A percentile compares a stretch with the other conserved stretches of the same genome.
Evolutionary conservation across 2,113 vertebrate species (phyloP).

Genomic region (Mugil cephalus): DNA sequence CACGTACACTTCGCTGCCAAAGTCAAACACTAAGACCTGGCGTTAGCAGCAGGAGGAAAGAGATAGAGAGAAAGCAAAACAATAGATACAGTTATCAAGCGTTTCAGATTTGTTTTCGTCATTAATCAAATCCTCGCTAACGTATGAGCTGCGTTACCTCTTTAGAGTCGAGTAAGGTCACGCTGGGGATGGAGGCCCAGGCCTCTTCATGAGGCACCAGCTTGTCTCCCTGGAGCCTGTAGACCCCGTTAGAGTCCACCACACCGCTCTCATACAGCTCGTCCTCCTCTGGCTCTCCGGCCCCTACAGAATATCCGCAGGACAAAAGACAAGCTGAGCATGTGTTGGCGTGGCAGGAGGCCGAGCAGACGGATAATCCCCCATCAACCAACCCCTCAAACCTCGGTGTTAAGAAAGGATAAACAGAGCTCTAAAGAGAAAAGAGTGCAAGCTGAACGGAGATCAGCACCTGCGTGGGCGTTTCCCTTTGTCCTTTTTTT

Average conservation of each 20-base stretch:
- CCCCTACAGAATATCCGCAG: constrained; percentile 68
- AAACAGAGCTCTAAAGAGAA: not conserved
- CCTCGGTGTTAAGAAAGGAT: not conserved
- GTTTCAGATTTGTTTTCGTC: too few species aligned
- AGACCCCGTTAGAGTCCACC: constrained; percentile 83
- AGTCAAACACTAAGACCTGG: constrained; percentile 87
- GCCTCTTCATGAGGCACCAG: constrained; percentile 84
- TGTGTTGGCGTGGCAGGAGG: too few species aligned
- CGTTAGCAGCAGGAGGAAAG: not conserved
- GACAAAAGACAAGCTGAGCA: not conserved
- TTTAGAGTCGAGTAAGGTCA: constrained; percentile 83
- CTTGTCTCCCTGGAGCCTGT: constrained; percentile 83
- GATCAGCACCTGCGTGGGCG: too few species aligned
- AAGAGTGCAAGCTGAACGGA: too few species aligned
- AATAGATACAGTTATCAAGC: too few species aligned
- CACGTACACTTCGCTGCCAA: constrained; percentile 86
- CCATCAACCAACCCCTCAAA: too few species aligned
- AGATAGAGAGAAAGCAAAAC: not conserved
- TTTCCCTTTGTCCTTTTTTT: not conserved
- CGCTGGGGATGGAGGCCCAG: constrained; percentile 85
- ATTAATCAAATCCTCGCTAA: too few species aligned
- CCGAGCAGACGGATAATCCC: too few species aligned
- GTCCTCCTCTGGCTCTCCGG: constrained; percentile 86
- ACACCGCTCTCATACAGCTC: constrained; percentile 85
- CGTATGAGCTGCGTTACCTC: constrained; percentile 74